A percentile compares a stretch with the other conserved stretches of the same genome.
These are phyloP conservation scores for Scylla paramamosain DNA, from an alignment of 1,140 invertebrate species.

Conservation along the genomic window DNA sequence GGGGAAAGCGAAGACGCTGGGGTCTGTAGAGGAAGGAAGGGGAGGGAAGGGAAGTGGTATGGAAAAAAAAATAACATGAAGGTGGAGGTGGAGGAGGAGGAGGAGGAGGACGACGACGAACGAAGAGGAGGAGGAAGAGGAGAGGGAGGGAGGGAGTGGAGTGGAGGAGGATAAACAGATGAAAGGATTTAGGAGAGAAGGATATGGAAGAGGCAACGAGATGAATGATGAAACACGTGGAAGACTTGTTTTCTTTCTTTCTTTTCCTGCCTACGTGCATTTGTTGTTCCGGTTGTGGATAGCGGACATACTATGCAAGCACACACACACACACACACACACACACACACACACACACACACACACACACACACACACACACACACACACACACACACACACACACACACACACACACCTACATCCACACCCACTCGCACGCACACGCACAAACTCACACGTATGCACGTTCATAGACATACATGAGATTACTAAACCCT, in stretches of 20 bases:
- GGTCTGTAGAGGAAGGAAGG: background rate
- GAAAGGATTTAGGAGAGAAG: background rate
- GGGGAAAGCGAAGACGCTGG: background rate
- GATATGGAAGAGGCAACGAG: background rate
- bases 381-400: slow-evolving; percentile 10
- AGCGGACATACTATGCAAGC: background rate
- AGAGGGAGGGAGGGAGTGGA: background rate
- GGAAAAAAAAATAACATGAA: background rate
- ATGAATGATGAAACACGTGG: background rate
- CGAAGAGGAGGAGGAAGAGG: background rate
- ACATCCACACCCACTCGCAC: background rate
- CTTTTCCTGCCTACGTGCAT: background rate
- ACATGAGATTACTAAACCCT: background rate
- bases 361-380: slow-evolving; percentile 9
- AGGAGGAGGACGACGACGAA: background rate
- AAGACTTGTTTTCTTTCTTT: background rate
- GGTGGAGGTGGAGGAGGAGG: background rate
- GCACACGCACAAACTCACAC: background rate
- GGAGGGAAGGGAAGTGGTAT: background rate
- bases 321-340: slow-evolving; percentile 31
- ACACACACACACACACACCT: slow-evolving; percentile 27
- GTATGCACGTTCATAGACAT: background rate
- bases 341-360: slow-evolving; percentile 42
- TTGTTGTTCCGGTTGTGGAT: background rate
- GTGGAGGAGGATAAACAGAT: background rate